phyloP scores from a whole-genome alignment of 92 coral and sea anemone species.

The Muricea muricata region DNA sequence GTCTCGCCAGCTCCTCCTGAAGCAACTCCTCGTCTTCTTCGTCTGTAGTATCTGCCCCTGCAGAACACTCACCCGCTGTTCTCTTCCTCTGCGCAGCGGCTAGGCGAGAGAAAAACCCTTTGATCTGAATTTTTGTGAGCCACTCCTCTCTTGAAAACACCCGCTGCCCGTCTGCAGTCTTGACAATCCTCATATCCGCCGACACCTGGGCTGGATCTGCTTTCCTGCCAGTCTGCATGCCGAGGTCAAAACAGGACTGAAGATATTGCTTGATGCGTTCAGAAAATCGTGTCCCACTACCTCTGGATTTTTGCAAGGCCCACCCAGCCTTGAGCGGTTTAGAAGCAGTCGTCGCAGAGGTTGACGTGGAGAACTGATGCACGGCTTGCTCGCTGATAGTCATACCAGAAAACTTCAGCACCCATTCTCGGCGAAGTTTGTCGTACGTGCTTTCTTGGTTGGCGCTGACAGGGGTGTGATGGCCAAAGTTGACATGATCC shows the following conservation, averaged over 20 bases:
- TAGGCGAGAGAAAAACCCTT: conserved; percentile 9
- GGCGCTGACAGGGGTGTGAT: conserved; percentile 35
- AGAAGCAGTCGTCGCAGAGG: conserved; percentile 18
- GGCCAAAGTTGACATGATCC: conserved; percentile 65
- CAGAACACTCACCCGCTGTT: background rate
- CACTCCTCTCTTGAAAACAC: conserved; percentile 54
- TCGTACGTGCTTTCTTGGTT: conserved; percentile 63
- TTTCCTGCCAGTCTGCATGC: conserved; percentile 64
- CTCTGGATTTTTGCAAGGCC: conserved; percentile 61
- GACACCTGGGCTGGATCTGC: conserved; percentile 63
- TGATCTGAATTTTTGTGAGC: conserved; percentile 2
- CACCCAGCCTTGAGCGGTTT: conserved; percentile 43
- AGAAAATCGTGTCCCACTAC: conserved; percentile 58
- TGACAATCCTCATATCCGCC: conserved; percentile 56
- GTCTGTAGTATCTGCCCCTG: background rate
- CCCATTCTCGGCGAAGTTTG: conserved; percentile 64
- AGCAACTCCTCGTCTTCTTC: conserved; percentile 18
- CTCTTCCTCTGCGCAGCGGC: conserved; percentile 3
- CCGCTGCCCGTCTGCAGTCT: conserved; percentile 48
- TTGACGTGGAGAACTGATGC: conserved; percentile 49
- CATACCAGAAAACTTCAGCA: conserved; percentile 60
- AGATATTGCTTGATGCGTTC: conserved; percentile 50
- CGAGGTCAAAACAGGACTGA: conserved; percentile 48
- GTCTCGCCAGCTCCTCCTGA: background rate
- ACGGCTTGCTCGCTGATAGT: conserved; percentile 35